Evolutionary conservation across 1,140 invertebrate species (phyloP).

Genomic region (Argopecten irradians): DNA sequence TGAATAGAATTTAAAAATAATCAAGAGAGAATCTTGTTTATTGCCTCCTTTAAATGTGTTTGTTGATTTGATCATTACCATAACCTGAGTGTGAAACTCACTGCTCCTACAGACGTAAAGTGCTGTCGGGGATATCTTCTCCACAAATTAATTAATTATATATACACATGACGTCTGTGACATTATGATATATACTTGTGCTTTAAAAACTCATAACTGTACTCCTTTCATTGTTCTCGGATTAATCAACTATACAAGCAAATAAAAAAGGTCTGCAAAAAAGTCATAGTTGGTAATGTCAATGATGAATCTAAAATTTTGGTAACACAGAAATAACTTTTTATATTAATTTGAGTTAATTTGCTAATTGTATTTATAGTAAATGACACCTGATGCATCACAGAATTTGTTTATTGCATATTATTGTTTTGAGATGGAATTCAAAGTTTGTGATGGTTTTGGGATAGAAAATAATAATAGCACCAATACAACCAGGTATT

Average conservation of each 20-base stretch:
- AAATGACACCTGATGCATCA: background rate
- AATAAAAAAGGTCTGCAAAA: background rate
- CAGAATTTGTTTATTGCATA: no score
- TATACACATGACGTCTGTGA: conserved; percentile 7
- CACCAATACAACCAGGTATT: no score
- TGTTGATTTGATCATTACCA: background rate
- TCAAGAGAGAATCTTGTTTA: background rate
- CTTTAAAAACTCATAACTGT: background rate
- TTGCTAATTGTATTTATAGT: background rate
- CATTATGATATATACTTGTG: background rate
- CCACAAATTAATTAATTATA: conserved; percentile 19
- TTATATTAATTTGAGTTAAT: no score
- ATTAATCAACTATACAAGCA: background rate
- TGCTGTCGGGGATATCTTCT: background rate
- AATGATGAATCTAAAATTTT: background rate
- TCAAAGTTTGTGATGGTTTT: no score
- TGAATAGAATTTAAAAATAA: background rate
- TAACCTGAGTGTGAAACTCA: background rate
- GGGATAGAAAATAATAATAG: no score
- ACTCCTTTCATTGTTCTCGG: background rate
- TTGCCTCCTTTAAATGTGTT: background rate
- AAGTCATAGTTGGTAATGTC: background rate
- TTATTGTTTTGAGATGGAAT: no score
- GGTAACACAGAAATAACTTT: background rate
- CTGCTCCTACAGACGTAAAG: background rate